A percentile compares a stretch with the other conserved stretches of the same genome.
Evolutionary conservation across 1,140 invertebrate species (phyloP).

Genomic region (Coenobita brevimanus): DNA sequence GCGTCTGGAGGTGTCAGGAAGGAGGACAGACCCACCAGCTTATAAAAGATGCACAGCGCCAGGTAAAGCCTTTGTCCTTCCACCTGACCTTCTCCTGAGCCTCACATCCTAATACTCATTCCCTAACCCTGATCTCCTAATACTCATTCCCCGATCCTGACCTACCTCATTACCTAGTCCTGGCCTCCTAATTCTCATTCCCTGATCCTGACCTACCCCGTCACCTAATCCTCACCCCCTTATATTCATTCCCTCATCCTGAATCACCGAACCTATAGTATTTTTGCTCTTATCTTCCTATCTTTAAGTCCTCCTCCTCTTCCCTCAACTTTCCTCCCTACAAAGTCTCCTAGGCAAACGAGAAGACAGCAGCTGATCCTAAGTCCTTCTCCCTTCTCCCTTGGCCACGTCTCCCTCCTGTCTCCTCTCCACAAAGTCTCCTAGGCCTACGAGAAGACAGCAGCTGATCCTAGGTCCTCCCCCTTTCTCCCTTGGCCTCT

Average conservation of each 20-base stretch:
- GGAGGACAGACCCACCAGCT: background rate
- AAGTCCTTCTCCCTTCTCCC: background rate
- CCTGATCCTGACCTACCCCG: background rate
- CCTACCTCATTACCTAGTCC: background rate
- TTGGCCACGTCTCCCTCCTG: too few relatives aligned
- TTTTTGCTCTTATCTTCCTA: too few relatives aligned
- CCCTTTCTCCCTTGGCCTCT: too few relatives aligned
- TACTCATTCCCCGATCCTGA: background rate
- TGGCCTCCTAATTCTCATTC: background rate
- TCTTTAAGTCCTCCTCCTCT: background rate
- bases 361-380: background rate
- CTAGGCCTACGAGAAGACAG: too few relatives aligned
- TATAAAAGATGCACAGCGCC: constrained; percentile 41
- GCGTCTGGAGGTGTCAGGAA: constrained; percentile 47
- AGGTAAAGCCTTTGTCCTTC: constrained; percentile 41
- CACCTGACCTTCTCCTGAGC: background rate
- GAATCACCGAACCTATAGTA: background rate
- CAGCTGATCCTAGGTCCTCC: too few relatives aligned
- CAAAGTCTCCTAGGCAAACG: constrained; percentile 14
- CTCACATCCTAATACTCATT: background rate
- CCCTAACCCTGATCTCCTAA: background rate
- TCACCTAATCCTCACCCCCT: background rate
- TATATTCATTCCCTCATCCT: background rate
- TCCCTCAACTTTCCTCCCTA: background rate
- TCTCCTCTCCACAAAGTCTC: too few relatives aligned